Evolutionary conservation across 1,140 invertebrate genomes (phyloP).

Genomic region (Cheumatopsyche charites): DNA sequence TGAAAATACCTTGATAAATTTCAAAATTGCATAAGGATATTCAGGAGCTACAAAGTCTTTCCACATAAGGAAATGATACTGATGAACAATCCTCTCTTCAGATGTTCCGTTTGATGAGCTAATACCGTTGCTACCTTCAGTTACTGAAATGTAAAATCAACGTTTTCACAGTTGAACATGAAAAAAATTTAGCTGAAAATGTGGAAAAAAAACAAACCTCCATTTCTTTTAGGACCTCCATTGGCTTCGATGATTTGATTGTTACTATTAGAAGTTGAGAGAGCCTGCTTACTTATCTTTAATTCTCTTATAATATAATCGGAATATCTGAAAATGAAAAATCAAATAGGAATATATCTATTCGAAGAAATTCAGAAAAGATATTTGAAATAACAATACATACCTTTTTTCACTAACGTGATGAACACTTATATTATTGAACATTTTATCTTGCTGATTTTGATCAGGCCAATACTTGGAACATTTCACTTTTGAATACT

Average conservation of each 20-base stretch:
- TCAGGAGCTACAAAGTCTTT: constrained; percentile 94
- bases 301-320: constrained; percentile 84
- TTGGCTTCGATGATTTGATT: constrained; percentile 60
- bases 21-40: constrained; percentile 86
- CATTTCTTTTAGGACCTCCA: constrained; percentile 54
- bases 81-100: constrained; percentile 58
- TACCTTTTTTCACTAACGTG: constrained; percentile 76
- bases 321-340: constrained; percentile 61
- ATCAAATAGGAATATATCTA: constrained; percentile 10
- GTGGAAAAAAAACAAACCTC: constrained; percentile 50
- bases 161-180: background rate
- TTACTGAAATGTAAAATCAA: constrained; percentile 17
- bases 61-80: constrained; percentile 95
- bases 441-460: constrained; percentile 74
- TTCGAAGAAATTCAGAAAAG: background rate
- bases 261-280: constrained; percentile 56
- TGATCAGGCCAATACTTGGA: constrained; percentile 93
- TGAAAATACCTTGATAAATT: constrained; percentile 75
- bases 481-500: constrained; percentile 92
- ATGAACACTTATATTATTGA: constrained; percentile 78
- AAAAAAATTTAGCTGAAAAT: background rate
- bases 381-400: background rate
- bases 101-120: constrained; percentile 32
- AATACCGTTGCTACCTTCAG: constrained; percentile 38
- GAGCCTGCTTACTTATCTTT: constrained; percentile 63